Evolutionary conservation across 2,797 vertebrate species (phyloP).

Genomic region (Brachyalestes nurse): DNA sequence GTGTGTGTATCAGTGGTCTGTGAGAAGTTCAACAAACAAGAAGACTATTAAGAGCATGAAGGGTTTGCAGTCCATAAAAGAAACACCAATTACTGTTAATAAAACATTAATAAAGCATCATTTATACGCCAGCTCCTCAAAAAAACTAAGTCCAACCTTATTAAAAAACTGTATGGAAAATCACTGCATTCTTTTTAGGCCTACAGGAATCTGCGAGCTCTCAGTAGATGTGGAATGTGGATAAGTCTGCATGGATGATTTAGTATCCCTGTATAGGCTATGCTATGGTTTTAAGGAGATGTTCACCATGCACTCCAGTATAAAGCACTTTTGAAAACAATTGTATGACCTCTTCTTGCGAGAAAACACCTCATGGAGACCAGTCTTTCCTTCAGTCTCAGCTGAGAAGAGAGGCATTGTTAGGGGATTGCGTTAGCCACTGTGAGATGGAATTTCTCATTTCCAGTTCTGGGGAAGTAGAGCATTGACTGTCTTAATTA

Average conservation of each 20-base stretch:
- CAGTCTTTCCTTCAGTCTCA: not conserved
- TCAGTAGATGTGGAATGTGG: not conserved
- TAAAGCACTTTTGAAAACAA: not conserved
- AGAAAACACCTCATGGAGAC: not conserved
- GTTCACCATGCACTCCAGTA: not conserved
- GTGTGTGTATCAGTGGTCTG: constrained; percentile 3
- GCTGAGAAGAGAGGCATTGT: constrained; percentile 8
- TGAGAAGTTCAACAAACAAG: constrained; percentile 11
- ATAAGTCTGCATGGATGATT: not conserved
- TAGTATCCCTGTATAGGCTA: not conserved
- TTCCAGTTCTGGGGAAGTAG: not conserved
- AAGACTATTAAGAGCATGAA: no score
- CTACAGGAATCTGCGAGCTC: not conserved
- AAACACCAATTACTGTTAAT: not conserved
- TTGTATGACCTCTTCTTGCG: not conserved
- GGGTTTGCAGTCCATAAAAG: constrained; percentile 4
- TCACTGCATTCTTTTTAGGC: not conserved
- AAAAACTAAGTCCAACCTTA: not conserved
- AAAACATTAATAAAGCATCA: not conserved
- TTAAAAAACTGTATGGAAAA: not conserved
- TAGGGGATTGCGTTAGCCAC: constrained; percentile 32
- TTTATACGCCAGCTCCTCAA: not conserved
- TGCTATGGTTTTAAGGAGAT: not conserved
- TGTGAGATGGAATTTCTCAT: not conserved
- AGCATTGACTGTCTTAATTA: not conserved